Evolutionary conservation across 2,888 invertebrate species (phyloP), one percentile per base, ranked within the genome.

Genomic region (Ashinkailepas kermadecensis): DNA sequence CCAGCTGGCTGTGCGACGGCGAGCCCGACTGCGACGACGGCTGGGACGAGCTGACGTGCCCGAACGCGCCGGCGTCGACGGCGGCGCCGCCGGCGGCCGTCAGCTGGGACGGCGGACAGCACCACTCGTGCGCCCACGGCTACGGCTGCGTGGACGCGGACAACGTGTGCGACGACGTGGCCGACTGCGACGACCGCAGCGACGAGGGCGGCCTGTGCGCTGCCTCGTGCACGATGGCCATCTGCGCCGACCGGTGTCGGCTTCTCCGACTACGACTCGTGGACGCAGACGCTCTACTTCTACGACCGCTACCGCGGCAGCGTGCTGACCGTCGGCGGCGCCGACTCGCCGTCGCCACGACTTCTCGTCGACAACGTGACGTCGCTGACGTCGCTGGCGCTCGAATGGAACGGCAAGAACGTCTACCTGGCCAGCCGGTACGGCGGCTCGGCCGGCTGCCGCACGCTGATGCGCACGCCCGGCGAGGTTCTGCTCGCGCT

Each of bases 21-120:
- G 65, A 81, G 57, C 15, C 15, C 21, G 78, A 58, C 74, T 86
- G 86, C 81, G 80, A 81, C n/a, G 86, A 86, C 84, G 84, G 84
- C 18, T 84, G 85, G 56, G 86, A 86, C 84, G 78, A 81, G 57
- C 25, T 25, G 57, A 18, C 21, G 3, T n/a, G n/a, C n/a, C n/a
- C n/a, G n/a, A n/a, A n/a, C n/a, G 58, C 25, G 21, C 21, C 39
- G 25, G 39, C 81, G 81, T 21, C 39, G 58, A 15, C 25, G 12
- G 9, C 23, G 57, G 12, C 21, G 15, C 70, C 58, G 21, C 23
- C 62, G 57, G 11, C 12, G 15, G n/a, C n/a, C n/a, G n/a, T n/a
- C n/a, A 7, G 4, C 39, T 21, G 18, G 21, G 56, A 74, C 62
- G 57, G 62, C 58, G 74, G 6, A 1, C 59, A 74, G 23, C 64